Conservation (phyloP, 2,797 vertebrate genomes). For the Melanogrammus aeglefinus region DNA sequence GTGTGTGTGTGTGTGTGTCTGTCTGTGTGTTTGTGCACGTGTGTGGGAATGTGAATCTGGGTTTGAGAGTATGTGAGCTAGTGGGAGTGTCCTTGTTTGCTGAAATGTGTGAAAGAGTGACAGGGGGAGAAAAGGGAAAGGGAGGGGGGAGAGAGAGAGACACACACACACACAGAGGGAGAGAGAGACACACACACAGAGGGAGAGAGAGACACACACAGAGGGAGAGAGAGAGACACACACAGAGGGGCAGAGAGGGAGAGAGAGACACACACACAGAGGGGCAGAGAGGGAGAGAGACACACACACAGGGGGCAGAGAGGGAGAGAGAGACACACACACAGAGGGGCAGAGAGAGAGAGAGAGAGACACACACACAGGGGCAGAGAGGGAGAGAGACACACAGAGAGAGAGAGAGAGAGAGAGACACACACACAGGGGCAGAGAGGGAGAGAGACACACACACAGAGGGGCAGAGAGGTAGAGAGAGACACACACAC, state of each 20-base stretch:
- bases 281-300: background rate
- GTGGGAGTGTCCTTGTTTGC: background rate
- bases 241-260: background rate
- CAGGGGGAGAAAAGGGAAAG: background rate
- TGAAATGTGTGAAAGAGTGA: background rate
- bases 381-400: background rate
- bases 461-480: slow-evolving; percentile 46
- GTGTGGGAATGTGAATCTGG: background rate
- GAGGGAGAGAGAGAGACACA: too few relatives aligned
- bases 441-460: background rate
- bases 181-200: background rate
- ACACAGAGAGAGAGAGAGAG: background rate
- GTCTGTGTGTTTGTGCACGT: background rate
- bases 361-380: too few relatives aligned
- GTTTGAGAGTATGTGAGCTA: background rate
- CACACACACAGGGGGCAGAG: background rate
- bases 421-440: too few relatives aligned
- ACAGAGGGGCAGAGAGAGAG: background rate
- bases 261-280: background rate
- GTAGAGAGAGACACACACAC: slow-evolving; percentile 27
- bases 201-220: too few relatives aligned
- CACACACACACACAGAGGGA: too few relatives aligned
- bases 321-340: background rate
- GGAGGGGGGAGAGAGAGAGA: background rate
- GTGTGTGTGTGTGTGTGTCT: background rate